Evolutionary conservation across 2,888 invertebrate species (phyloP).

Genomic region (Pseudococcus longispinus): DNA sequence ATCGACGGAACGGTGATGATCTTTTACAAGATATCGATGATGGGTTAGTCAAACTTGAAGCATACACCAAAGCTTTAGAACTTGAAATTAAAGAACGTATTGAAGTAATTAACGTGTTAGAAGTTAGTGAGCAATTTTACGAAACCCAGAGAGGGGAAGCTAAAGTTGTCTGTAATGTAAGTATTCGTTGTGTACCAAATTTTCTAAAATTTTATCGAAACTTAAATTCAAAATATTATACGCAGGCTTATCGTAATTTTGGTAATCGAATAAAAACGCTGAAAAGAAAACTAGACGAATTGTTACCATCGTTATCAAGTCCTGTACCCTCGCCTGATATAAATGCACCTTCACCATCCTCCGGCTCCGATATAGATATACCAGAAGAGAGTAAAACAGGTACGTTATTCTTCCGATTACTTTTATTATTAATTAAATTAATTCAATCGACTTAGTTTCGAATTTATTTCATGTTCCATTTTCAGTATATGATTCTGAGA

Average conservation of each 20-base stretch:
- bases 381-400: conserved; percentile 66
- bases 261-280: conserved; percentile 84
- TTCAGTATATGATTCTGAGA: conserved; percentile 53
- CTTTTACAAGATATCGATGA: conserved; percentile 87
- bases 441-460: not conserved
- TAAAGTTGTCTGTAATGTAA: conserved; percentile 92
- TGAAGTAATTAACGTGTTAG: conserved; percentile 77
- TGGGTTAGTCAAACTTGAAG: conserved; percentile 79
- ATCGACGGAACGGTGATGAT: conserved; percentile 68
- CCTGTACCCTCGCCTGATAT: conserved; percentile 77
- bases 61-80: conserved; percentile 80
- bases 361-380: conserved; percentile 75
- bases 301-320: conserved; percentile 72
- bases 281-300: conserved; percentile 84
- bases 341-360: conserved; percentile 77
- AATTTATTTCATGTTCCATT: not conserved
- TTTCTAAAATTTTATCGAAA: too few relatives aligned
- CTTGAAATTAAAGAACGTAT: conserved; percentile 83
- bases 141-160: conserved; percentile 92
- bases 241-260: conserved; percentile 92
- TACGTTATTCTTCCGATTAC: not conserved
- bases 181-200: conserved; percentile 62
- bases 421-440: not conserved
- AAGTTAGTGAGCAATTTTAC: conserved; percentile 85
- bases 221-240: not conserved